phyloP scores from a whole-genome alignment of 2,113 vertebrate genomes.

The Fregetta grallaria region DNA sequence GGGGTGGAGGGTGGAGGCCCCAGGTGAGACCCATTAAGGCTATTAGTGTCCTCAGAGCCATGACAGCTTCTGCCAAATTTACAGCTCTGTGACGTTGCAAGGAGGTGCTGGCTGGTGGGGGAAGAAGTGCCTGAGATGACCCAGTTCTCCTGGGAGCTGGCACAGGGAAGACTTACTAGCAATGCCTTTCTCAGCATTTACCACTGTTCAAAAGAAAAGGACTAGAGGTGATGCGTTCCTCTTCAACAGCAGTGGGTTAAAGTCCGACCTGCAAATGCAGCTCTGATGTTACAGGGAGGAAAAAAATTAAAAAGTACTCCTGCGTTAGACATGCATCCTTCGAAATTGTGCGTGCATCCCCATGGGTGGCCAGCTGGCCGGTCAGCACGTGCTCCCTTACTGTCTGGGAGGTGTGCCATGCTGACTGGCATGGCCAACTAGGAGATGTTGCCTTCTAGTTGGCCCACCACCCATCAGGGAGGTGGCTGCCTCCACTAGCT shows the following conservation, averaged over 20 bases:
- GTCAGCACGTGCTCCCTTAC: not conserved
- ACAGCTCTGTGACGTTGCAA: not conserved
- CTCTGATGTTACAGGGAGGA: not conserved
- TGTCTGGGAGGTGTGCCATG: not conserved
- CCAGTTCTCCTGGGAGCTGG: not conserved
- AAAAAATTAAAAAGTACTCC: not conserved
- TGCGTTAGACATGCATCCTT: not conserved
- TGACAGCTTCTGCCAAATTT: not conserved
- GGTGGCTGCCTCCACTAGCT: not conserved
- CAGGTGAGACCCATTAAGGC: not conserved
- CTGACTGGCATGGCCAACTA: not conserved
- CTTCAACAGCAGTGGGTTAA: not conserved
- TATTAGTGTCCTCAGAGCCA: not conserved
- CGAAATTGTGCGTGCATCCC: fast-evolving
- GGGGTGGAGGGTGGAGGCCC: not conserved
- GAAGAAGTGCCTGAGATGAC: not conserved
- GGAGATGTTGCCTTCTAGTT: not conserved
- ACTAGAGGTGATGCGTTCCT: fast-evolving
- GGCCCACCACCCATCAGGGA: not conserved
- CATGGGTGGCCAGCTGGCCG: not conserved
- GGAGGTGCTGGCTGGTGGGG: not conserved
- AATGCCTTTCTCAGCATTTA: not conserved
- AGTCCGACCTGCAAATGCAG: not conserved
- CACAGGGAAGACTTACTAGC: not conserved
- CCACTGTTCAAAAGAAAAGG: not conserved